Conservation (phyloP, 2,888 invertebrate species). For the Lepetodrilus schrolli region DNA sequence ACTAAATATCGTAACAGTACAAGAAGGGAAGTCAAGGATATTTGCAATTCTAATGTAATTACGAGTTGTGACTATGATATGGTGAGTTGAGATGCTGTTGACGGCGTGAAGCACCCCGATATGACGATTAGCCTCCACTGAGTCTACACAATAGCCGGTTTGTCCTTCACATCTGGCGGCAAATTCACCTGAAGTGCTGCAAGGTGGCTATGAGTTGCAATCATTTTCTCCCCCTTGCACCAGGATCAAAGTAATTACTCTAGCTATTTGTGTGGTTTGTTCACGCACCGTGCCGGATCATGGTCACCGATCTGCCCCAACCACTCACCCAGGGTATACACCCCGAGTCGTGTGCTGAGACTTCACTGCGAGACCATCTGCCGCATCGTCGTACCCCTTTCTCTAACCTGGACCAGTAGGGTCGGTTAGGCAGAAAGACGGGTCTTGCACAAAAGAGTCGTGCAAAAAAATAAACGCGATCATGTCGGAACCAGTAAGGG, state of each 20-base stretch:
- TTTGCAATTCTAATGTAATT: constrained; percentile 33
- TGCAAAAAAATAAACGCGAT: constrained; percentile 10
- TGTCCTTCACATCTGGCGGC: constrained; percentile 35
- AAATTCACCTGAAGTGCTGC: constrained; percentile 35
- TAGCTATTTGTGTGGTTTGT: constrained; percentile 23
- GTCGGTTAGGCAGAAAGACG: background rate
- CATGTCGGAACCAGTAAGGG: background rate
- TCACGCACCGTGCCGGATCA: constrained; percentile 1
- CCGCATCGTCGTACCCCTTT: background rate
- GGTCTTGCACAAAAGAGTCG: constrained; percentile 2
- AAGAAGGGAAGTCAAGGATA: constrained; percentile 6
- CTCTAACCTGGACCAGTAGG: background rate
- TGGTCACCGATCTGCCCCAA: background rate
- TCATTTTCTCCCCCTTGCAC: constrained; percentile 16
- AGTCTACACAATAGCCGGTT: constrained; percentile 28
- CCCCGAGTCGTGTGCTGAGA: constrained; percentile 2
- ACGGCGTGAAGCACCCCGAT: background rate
- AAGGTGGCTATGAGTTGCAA: constrained; percentile 20
- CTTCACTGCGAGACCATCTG: background rate
- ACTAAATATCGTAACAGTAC: constrained; percentile 13
- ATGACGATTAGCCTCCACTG: constrained; percentile 16
- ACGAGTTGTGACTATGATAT: background rate
- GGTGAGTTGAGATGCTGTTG: background rate
- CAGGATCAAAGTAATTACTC: constrained; percentile 23
- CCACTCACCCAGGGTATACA: constrained; percentile 18